Conservation (phyloP, 1,140 invertebrate genomes). For the Apocrypta bakeri region DNA sequence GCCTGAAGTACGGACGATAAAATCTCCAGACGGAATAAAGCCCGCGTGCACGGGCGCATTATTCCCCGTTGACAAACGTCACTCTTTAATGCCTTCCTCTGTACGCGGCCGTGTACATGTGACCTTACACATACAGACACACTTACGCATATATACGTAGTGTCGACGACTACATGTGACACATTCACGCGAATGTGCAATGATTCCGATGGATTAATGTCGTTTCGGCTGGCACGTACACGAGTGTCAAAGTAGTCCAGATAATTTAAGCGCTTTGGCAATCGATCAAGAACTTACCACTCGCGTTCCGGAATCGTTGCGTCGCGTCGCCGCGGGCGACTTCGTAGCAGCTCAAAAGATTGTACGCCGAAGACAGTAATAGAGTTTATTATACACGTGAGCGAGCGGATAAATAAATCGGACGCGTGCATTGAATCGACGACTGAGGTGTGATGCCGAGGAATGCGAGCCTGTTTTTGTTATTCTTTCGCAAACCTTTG, state of each 20-base stretch:
- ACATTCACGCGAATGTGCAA: neutral
- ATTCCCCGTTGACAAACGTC: slow-evolving; percentile 56
- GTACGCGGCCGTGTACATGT: neutral
- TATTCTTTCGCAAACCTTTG: no score
- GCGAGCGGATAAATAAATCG: slow-evolving; percentile 21
- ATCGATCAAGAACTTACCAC: slow-evolving; percentile 46
- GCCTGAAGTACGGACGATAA: slow-evolving; percentile 60
- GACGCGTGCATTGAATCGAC: slow-evolving; percentile 25
- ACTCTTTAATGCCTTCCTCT: slow-evolving; percentile 49
- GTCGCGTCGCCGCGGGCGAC: neutral
- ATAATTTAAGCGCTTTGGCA: slow-evolving; percentile 51
- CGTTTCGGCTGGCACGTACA: slow-evolving; percentile 32
- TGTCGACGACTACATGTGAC: slow-evolving; percentile 16
- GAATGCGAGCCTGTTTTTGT: neutral
- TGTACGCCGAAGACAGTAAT: slow-evolving; percentile 1
- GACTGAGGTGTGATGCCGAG: neutral
- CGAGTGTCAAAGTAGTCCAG: slow-evolving; percentile 50
- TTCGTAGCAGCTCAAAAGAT: no score
- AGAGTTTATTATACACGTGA: slow-evolving; percentile 6
- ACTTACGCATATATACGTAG: slow-evolving; percentile 14
- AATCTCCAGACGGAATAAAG: slow-evolving; percentile 56
- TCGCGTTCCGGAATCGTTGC: slow-evolving; percentile 10
- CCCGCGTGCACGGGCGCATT: slow-evolving; percentile 38
- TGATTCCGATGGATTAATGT: slow-evolving; percentile 48
- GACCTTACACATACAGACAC: slow-evolving; percentile 1